Percentiles rank a stretch among this genome's conserved stretches.
Evolutionary conservation across 1,140 invertebrate genomes (phyloP).

Genomic region (Penaeus japonicus): DNA sequence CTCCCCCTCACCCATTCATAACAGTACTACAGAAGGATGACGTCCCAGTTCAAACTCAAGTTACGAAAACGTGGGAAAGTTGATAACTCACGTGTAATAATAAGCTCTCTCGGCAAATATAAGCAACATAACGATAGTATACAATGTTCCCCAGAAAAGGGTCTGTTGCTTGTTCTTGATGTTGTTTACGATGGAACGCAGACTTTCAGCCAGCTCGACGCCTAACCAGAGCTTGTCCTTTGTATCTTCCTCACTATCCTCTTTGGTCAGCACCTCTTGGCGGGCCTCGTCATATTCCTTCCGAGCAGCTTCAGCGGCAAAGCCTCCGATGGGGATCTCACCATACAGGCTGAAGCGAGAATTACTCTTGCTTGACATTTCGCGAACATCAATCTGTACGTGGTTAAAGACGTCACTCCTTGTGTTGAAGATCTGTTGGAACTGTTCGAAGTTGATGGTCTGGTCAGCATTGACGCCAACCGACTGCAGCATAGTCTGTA

Average conservation of each 20-base stretch:
- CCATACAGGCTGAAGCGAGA: conserved; percentile 21
- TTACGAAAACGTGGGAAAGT: too few relatives aligned
- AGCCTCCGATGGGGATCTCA: background rate
- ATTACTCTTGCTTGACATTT: background rate
- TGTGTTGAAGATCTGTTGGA: background rate
- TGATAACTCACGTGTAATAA: conserved; percentile 57
- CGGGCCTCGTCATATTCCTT: conserved; percentile 20
- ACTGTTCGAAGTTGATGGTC: conserved; percentile 9
- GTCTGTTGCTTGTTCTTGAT: conserved; percentile 61
- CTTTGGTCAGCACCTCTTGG: background rate
- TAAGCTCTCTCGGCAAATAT: conserved; percentile 71
- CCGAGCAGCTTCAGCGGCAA: background rate
- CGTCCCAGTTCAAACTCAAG: too few relatives aligned
- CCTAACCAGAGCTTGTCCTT: background rate
- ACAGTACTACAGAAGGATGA: too few relatives aligned
- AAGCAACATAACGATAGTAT: conserved; percentile 67
- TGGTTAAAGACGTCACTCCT: conserved; percentile 20
- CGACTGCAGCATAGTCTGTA: background rate
- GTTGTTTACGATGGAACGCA: conserved; percentile 31
- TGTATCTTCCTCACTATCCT: background rate
- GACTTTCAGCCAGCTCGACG: background rate
- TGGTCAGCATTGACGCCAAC: background rate
- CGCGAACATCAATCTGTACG: background rate
- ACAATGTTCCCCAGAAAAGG: conserved; percentile 69
- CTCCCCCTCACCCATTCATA: too few relatives aligned